Base-by-base conservation (phyloP, 2,113 vertebrate species). In the Vicugna pacos region DNA sequence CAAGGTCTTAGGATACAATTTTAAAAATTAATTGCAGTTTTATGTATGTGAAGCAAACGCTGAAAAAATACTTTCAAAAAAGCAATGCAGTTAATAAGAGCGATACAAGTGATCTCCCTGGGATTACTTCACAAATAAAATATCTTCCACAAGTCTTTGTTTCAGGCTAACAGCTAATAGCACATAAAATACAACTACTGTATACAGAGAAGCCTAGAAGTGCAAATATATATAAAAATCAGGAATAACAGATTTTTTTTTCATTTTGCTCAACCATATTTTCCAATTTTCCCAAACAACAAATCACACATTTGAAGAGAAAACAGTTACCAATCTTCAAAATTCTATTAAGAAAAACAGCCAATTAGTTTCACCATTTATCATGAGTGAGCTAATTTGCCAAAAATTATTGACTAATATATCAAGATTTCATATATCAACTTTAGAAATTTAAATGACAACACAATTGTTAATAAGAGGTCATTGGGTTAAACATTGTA, bases 41-140 rank as follows among this genome's bases (percentile, higher is more conserved):
- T 90, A 67, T 75, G 70, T 46, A 83, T 1, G 91, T 65, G 76
- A 5, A 92, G 5, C 30, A 94, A 88, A 96, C 16, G 67, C 2
- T 70, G 26, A 85, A 95, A 94, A 89, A 84, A 93, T 20, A 94
- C 79, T 82, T 95, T 93, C 26, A 76, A 94, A 83, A 93, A 84
- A 87, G 9, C 30, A 94, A 80, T 70, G 24, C 17, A 82, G 22
- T 77, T 75, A 92, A 58, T 20, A 90, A 65, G n/a, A 92, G 42
- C 24, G 76, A 90, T 56, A 70, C 9, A 92, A 89, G 80, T 76
- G 46, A 69, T 84, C 26, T 80, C 28, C 32, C 62, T 83, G 54
- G 28, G 42, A 95, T 69, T 90, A 48, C 70, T 97, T 91, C 32
- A 42, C 62, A 87, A 52, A 80, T 52, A 46, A 93, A 77, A 62